Conservation (phyloP, 2,797 vertebrate species). For the Phalanger gymnotis region DNA sequence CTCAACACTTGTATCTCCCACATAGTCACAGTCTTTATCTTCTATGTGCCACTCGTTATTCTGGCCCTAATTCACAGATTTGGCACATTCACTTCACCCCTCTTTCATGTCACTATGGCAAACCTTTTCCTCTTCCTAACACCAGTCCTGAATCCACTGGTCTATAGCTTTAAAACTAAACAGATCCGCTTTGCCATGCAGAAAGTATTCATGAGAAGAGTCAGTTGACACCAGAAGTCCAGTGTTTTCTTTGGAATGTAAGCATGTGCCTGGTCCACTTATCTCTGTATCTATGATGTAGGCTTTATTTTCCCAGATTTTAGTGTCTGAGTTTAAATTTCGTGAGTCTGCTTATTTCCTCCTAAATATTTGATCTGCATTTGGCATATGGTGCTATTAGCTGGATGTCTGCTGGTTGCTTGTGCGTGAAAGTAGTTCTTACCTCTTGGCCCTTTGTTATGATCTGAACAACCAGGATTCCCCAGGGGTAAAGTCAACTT, state of each 20-base stretch:
- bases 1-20: constrained; percentile 72
- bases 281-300: neutral
- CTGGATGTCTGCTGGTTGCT: neutral
- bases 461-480: neutral
- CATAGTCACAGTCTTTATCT: constrained; percentile 69
- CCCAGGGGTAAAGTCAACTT: neutral
- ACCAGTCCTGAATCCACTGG: constrained; percentile 68
- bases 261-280: rapidly evolving
- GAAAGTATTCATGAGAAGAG: constrained; percentile 30
- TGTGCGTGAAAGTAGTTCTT: neutral
- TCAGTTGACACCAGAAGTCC: neutral
- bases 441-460: neutral
- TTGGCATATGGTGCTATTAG: neutral
- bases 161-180: constrained; percentile 71
- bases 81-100: constrained; percentile 58
- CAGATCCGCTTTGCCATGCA: constrained; percentile 40
- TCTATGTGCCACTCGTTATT: constrained; percentile 69
- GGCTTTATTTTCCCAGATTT: neutral
- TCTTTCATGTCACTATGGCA: constrained; percentile 71
- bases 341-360: neutral
- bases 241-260: neutral
- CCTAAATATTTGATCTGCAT: neutral
- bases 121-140: constrained; percentile 72
- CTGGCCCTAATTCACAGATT: constrained; percentile 73
- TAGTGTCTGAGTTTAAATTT: neutral